Conservation (phyloP, 2,888 invertebrate species). For the Polyommatus icarus region DNA sequence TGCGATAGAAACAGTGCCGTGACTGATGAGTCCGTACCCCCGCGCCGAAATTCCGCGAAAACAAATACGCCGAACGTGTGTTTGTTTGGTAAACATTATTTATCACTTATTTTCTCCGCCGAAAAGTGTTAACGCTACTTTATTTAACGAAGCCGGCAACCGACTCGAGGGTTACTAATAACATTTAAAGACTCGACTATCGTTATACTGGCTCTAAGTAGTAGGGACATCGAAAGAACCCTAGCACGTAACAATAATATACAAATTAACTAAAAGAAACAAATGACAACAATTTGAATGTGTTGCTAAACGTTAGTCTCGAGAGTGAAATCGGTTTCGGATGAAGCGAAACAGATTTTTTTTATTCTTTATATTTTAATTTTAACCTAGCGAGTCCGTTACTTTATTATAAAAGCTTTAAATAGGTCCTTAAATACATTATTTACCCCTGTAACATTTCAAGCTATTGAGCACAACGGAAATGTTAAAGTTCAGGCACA, state of each 20-base stretch:
- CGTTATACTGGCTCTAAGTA: too few relatives aligned
- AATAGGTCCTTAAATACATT: neutral
- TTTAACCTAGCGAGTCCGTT: too few relatives aligned
- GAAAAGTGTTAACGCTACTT: slow-evolving; percentile 12
- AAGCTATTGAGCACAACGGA: neutral
- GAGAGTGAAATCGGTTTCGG: too few relatives aligned
- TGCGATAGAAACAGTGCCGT: neutral
- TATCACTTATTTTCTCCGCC: slow-evolving; percentile 17
- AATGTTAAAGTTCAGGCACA: neutral
- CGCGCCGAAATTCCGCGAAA: slow-evolving; percentile 21
- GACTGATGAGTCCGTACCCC: slow-evolving; percentile 17
- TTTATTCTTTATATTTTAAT: too few relatives aligned
- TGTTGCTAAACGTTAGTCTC: too few relatives aligned
- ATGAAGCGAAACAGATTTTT: too few relatives aligned
- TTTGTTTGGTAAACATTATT: slow-evolving; percentile 28
- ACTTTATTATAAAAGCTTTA: neutral
- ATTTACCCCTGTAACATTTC: neutral
- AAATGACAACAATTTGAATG: too few relatives aligned
- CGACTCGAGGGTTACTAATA: neutral
- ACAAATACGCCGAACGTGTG: slow-evolving; percentile 21
- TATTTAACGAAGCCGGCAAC: neutral
- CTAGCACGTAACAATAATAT: too few relatives aligned
- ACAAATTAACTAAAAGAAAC: too few relatives aligned
- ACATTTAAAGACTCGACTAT: too few relatives aligned
- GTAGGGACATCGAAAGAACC: too few relatives aligned